Evolutionary conservation across 2,797 vertebrate species (phyloP).

Genomic region (Mormyrops boulengeri): DNA sequence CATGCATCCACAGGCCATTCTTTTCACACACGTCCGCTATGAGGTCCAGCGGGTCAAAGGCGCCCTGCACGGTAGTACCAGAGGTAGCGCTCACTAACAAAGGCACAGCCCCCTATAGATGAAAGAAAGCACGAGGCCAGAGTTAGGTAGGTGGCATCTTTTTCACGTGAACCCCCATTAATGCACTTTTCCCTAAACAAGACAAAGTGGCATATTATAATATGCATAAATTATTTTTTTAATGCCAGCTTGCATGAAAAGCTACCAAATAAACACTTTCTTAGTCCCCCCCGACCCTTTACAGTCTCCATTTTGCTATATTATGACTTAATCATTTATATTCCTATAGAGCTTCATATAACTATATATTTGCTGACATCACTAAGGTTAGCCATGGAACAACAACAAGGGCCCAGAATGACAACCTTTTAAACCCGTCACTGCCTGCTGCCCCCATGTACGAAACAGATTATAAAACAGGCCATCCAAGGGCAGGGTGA

Average conservation of each 20-base stretch:
- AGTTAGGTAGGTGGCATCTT: neutral
- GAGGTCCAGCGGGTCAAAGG: constrained; percentile 71
- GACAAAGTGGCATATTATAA: neutral
- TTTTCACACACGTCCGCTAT: constrained; percentile 73
- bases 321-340: neutral
- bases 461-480: neutral
- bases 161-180: neutral
- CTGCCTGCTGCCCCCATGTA: neutral
- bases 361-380: neutral
- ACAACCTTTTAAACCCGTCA: neutral
- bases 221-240: neutral
- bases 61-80: constrained; percentile 78
- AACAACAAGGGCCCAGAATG: neutral
- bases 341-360: neutral
- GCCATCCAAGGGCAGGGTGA: neutral
- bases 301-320: neutral
- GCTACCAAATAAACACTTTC: neutral
- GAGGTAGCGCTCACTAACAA: constrained; percentile 73
- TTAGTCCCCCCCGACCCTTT: neutral
- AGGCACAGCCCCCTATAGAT: constrained; percentile 64
- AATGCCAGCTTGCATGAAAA: neutral
- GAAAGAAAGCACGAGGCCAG: neutral
- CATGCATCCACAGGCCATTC: constrained; percentile 76
- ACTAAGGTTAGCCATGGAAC: neutral
- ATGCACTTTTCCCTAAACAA: neutral